Base-by-base conservation (phyloP, 2,888 invertebrate species). In the Caenorhabditis sp. region DNA sequence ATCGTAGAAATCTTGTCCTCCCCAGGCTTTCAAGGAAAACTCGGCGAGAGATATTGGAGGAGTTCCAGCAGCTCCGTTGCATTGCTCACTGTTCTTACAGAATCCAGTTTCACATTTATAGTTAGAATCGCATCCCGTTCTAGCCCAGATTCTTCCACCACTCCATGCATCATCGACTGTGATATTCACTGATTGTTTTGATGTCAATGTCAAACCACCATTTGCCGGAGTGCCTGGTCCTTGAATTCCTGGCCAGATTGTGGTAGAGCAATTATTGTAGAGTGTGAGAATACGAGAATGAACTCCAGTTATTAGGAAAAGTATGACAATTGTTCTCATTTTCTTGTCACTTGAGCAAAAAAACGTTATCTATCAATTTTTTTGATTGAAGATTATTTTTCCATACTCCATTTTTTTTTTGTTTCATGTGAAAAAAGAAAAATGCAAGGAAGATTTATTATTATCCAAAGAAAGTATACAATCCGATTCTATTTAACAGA, bases 1-100 rank as follows among this genome's bases (percentile, higher is more conserved):
- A 78, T 90, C 90, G 82, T 90, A 91, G 84, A 88, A 90, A 82
- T 90, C 90, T 66, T 77, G 67, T 36, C 67, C 63, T 61, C 88
- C 88, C 56, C 86, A 87, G 43, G 76, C 82, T 1, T 88, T 88
- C 20, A 89, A 80, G 1, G 89, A 89, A 67, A 90, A 89, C 83
- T 90, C 90, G 10, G 89, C 89, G 5, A 90, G 79, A 4, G 89
- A 86, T 5, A 84, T 89, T 65, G 90, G 89, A 7, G 90, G 89
- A 21, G 77, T 85, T 23, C 89, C 90, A 23, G 89, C 89, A 27
- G 87, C 87, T 20, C 90, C 75, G n/a, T 74, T 78, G 77, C 90
- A 90, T 54, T 80, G 68, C 43, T 80, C 64, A 52, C 76, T 62
- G 12, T 77, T 78, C 57, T 68, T 76, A 56, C 84, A 84, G 72